phyloP scores from a whole-genome alignment of 1,140 invertebrate species.

The Brachionus manjavacas region DNA sequence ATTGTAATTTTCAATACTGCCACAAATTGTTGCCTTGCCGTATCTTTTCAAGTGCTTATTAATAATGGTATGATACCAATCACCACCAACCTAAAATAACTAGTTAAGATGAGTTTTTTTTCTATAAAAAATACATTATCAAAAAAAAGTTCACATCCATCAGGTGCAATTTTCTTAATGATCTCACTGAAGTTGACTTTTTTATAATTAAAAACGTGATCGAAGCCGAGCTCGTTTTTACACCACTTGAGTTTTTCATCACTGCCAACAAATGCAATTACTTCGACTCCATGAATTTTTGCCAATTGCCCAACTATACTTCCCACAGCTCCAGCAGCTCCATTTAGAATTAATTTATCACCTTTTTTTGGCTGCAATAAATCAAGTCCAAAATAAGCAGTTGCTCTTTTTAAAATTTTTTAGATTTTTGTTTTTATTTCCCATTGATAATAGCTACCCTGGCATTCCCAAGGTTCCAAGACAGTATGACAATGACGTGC shows the following conservation, averaged over 20 bases:
- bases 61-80: slow-evolving; percentile 43
- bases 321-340: slow-evolving; percentile 64
- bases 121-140: slow-evolving; percentile 63
- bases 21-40: slow-evolving; percentile 45
- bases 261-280: slow-evolving; percentile 68
- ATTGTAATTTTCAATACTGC: slow-evolving; percentile 46
- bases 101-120: not conserved
- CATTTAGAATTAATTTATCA: slow-evolving; percentile 65
- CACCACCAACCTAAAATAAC: slow-evolving; percentile 46
- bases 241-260: slow-evolving; percentile 69
- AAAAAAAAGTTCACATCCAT: slow-evolving; percentile 69
- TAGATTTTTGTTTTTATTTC: not conserved
- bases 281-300: slow-evolving; percentile 64
- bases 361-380: slow-evolving; percentile 66
- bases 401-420: slow-evolving; percentile 59
- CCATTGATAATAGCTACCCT: slow-evolving; percentile 55
- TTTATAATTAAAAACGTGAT: slow-evolving; percentile 70
- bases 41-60: slow-evolving; percentile 44
- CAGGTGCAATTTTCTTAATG: slow-evolving; percentile 64
- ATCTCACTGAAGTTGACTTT: slow-evolving; percentile 59
- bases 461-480: slow-evolving; percentile 66
- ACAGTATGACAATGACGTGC: slow-evolving; percentile 62
- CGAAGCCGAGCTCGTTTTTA: slow-evolving; percentile 64
- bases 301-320: slow-evolving; percentile 69
- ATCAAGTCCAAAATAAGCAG: slow-evolving; percentile 69